A percentile compares a stretch with the other conserved stretches of the same genome.
phyloP scores from a whole-genome alignment of 2,888 invertebrate species.

The Sympetrum striolatum region DNA sequence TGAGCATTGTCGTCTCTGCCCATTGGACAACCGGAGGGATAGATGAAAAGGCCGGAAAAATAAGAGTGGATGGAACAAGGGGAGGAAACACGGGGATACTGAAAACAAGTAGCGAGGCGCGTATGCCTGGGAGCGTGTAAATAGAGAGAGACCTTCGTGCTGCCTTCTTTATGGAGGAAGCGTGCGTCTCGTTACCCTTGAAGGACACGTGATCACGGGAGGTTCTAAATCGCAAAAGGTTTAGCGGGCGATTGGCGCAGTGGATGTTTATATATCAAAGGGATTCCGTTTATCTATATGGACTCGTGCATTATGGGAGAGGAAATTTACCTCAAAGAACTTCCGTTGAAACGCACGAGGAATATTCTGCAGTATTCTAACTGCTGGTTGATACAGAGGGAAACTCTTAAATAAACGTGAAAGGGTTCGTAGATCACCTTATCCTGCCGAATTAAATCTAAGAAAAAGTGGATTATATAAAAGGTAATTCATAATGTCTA shows the following conservation, averaged over 20 bases:
- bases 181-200: not conserved
- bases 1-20: not conserved
- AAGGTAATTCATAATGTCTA: too few species aligned
- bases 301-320: too few species aligned
- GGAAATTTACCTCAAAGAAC: too few species aligned
- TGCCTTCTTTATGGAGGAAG: not conserved
- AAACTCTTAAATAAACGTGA: too few species aligned
- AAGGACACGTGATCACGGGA: not conserved
- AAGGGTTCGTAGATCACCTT: too few species aligned
- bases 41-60: not conserved
- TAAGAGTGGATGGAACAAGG: not conserved
- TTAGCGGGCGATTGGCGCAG: not conserved
- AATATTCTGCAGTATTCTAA: too few species aligned
- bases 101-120: not conserved
- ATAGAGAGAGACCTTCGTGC: not conserved
- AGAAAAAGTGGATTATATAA: too few species aligned
- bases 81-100: not conserved
- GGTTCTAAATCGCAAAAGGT: not conserved
- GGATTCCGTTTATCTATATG: too few species aligned
- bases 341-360: too few species aligned
- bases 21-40: not conserved
- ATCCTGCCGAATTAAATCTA: too few species aligned
- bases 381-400: too few species aligned
- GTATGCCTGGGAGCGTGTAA: not conserved
- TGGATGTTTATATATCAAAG: not conserved